Percentiles rank a stretch among this genome's conserved stretches.
These are phyloP conservation scores for Dichetophora obliterata DNA, from an alignment of 2,888 invertebrate species.

Conservation along the genomic window DNA sequence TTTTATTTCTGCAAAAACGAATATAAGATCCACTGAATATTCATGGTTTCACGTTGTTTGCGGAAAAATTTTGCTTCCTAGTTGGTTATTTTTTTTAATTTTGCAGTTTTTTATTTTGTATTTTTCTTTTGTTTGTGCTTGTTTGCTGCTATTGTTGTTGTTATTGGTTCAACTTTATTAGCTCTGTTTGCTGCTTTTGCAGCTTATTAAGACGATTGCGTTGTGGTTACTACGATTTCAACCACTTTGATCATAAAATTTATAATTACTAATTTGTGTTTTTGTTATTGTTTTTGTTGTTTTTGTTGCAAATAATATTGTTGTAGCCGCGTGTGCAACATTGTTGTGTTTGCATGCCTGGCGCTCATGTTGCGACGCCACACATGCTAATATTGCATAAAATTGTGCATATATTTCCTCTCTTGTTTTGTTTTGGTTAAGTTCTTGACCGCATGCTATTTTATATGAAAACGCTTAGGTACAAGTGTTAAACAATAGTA, in stretches of 20 bases:
- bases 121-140: neutral
- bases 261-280: neutral
- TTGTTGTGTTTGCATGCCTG: constrained; percentile 22
- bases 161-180: constrained; percentile 9
- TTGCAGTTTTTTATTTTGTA: constrained; percentile 38
- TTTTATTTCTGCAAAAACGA: neutral
- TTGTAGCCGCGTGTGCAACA: constrained; percentile 8
- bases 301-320: neutral
- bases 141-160: neutral
- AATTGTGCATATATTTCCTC: neutral
- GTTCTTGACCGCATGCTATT: too few species aligned
- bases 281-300: neutral
- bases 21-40: constrained; percentile 17
- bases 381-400: constrained; percentile 15
- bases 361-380: constrained; percentile 5
- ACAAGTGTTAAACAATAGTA: neutral
- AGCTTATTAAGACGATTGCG: constrained; percentile 1
- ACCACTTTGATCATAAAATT: constrained; percentile 7
- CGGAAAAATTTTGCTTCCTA: constrained; percentile 16
- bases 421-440: neutral
- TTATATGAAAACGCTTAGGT: neutral
- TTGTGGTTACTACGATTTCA: neutral
- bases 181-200: constrained; percentile 41
- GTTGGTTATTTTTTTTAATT: constrained; percentile 34
- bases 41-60: constrained; percentile 7